Base-by-base conservation (phyloP, 2,888 invertebrate species). In the Drosophila austrosaltans region DNA sequence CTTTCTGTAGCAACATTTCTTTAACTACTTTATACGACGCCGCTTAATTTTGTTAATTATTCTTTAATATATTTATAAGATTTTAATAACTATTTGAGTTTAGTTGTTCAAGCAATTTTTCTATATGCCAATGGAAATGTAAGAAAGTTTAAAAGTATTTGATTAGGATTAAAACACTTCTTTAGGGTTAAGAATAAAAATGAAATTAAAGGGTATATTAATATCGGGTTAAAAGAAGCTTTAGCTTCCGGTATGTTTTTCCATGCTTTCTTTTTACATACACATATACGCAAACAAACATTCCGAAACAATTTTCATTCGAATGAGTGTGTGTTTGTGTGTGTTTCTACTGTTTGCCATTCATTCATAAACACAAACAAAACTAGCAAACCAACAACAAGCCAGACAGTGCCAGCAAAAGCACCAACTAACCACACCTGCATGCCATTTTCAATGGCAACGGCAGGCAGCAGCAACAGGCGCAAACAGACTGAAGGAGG, bases 391-490 rank as follows among this genome's bases (percentile, higher is more conserved):
- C 48, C 48, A 48, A 48, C 48, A 61, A 44, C 53, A 58, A 42
- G 42, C 59, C 32, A 76, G 63, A 44, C 56, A 48, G 28, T 65
- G 56, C 59, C 22, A 7, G 8, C 39, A 69, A 66, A 39, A 69
- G 32, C n/a, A 54, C 32, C 62, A 36, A 36, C 36, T 36, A 36
- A 63, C 68, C 75, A 82, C 80, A 88, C 88, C 83, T 82, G 88
- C 83, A 76, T 63, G 69, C 75, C 75, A 79, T 75, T 77, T 82
- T 82, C 88, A 87, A 85, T 85, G 83, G 73, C 84, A 75, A 36
- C 36, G 30, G 30, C 30, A 30, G 30, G 30, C 30, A 62, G 53
- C 66, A 75, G 53, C 66, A 75, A 75, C 72, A 82, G 53, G 77
- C 76, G 40, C 75, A 53, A 42, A 61, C 7, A 42, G 57, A 20